These are phyloP conservation scores for Dolomedes plantarius DNA, from an alignment of 2,888 invertebrate genomes.

Conservation along the genomic window DNA sequence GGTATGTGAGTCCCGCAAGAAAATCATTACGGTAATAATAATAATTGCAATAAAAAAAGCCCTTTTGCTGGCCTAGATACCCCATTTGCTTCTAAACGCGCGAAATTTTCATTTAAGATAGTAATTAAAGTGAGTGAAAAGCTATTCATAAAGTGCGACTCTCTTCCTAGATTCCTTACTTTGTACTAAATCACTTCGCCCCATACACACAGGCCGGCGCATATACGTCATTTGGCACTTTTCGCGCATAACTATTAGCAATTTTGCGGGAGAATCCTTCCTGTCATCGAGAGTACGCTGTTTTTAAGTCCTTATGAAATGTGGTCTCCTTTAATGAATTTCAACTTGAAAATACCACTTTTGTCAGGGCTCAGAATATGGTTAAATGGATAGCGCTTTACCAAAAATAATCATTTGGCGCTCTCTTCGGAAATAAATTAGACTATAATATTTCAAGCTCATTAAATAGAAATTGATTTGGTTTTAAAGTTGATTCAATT, in stretches of 20 bases:
- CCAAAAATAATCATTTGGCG: no score
- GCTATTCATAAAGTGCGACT: slow-evolving; percentile 13
- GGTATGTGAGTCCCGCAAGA: not conserved
- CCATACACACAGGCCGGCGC: not conserved
- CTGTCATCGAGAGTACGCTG: not conserved
- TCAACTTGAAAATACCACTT: no score
- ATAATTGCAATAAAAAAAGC: not conserved
- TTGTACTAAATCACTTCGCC: not conserved
- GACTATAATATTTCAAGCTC: no score
- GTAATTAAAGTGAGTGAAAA: slow-evolving; percentile 19
- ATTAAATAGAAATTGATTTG: no score
- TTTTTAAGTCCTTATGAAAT: no score
- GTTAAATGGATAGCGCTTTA: no score
- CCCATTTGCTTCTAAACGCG: not conserved
- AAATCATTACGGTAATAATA: slow-evolving; percentile 20
- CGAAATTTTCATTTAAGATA: slow-evolving; percentile 15
- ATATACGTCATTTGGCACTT: no score
- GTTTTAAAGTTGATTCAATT: no score
- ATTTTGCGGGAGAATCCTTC: not conserved
- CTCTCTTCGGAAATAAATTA: no score
- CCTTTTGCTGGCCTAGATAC: not conserved
- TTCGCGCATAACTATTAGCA: not conserved
- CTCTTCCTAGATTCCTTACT: not conserved
- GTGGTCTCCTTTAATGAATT: not conserved
- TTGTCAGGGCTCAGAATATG: no score